A percentile compares a stretch with the other conserved stretches of the same genome.
Conservation (phyloP, 1,140 invertebrate genomes). For the Neodiprion pinetum region DNA sequence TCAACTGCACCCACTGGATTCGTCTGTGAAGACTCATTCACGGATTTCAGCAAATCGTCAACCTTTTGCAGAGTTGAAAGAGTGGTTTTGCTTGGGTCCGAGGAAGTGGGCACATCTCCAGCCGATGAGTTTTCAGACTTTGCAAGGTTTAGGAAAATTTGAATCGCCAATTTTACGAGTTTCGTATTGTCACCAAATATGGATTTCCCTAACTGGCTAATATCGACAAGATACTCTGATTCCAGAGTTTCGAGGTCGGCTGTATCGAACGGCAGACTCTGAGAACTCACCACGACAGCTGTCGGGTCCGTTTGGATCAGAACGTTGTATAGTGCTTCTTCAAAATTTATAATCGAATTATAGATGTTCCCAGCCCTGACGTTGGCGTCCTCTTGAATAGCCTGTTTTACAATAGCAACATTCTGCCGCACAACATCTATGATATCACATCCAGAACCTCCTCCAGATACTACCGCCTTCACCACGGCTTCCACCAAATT, state of each 20-base stretch:
- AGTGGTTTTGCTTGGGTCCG: background rate
- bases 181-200: no score
- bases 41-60: no score
- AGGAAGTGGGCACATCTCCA: background rate
- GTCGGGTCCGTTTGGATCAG: background rate
- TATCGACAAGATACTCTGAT: no score
- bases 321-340: background rate
- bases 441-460: background rate
- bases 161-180: no score
- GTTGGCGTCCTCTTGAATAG: background rate
- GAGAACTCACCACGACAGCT: background rate
- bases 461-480: background rate
- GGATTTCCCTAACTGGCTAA: no score
- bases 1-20: background rate
- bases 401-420: background rate
- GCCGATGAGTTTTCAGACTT: no score
- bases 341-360: background rate
- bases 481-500: background rate
- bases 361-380: background rate
- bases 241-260: no score
- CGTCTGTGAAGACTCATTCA: no score
- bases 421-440: background rate
- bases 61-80: background rate
- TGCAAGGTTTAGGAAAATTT: no score
- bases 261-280: no score